Percentiles rank a stretch among this genome's conserved stretches.
Evolutionary conservation across 2,888 invertebrate species (phyloP).

Genomic region (Gasteruption jaculator): DNA sequence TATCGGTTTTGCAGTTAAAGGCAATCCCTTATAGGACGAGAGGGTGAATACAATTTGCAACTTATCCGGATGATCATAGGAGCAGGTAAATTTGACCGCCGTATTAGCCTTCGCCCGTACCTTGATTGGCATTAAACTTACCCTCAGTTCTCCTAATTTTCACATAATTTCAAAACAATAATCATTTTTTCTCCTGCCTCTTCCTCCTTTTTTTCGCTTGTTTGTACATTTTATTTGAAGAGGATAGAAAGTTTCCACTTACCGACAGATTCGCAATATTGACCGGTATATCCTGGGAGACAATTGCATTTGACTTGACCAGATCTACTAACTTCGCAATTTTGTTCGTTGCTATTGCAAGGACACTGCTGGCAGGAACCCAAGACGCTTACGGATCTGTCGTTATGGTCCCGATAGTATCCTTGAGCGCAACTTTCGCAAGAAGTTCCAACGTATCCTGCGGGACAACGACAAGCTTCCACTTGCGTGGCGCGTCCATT

Average conservation of each 20-base stretch:
- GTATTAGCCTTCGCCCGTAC: conserved; percentile 48
- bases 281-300: conserved; percentile 64
- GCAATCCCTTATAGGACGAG: conserved; percentile 26
- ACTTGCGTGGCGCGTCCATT: conserved; percentile 68
- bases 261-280: conserved; percentile 62
- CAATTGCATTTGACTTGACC: conserved; percentile 66
- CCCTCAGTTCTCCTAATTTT: conserved; percentile 46
- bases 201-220: conserved; percentile 8
- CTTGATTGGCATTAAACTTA: conserved; percentile 54
- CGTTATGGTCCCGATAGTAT: conserved; percentile 65
- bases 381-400: conserved; percentile 52
- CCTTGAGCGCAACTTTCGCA: conserved; percentile 74
- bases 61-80: conserved; percentile 49
- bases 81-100: conserved; percentile 53
- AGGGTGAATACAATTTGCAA: conserved; percentile 50
- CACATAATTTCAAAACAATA: too few relatives aligned
- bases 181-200: conserved; percentile 28
- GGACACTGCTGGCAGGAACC: conserved; percentile 69
- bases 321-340: conserved; percentile 58
- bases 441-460: conserved; percentile 76
- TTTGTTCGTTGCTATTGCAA: conserved; percentile 70
- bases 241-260: too few relatives aligned
- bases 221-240: background rate
- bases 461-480: conserved; percentile 82
- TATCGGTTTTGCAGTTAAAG: conserved; percentile 28